These are phyloP conservation scores for Noctilio leporinus DNA, from an alignment of 2,113 vertebrate genomes.

Conservation along the genomic window DNA sequence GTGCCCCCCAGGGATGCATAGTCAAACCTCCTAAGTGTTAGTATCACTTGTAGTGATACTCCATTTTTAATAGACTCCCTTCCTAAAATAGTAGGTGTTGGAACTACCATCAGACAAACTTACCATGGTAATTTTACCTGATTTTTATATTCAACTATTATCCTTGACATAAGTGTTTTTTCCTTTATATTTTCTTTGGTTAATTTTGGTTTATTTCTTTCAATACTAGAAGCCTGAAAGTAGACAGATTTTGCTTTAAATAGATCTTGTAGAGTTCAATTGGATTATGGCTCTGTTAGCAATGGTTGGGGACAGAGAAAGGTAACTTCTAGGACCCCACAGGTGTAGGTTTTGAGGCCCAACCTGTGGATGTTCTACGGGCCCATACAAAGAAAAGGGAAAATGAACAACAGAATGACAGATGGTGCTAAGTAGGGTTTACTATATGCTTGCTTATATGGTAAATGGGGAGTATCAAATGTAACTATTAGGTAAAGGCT, in stretches of 20 bases:
- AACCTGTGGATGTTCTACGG: not conserved
- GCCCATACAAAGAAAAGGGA: not conserved
- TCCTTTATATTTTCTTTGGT: not conserved
- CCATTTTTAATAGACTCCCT: not conserved
- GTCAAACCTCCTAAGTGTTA: not conserved
- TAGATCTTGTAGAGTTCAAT: not conserved
- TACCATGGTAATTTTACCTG: not conserved
- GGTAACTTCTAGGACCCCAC: not conserved
- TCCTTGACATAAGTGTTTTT: not conserved
- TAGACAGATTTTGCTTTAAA: not conserved
- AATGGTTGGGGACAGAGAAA: not conserved
- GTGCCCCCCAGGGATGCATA: not conserved
- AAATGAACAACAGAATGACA: conserved; percentile 8
- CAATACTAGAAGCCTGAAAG: not conserved
- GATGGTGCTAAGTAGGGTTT: not conserved
- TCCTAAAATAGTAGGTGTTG: not conserved
- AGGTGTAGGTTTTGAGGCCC: not conserved
- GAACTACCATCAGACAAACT: not conserved
- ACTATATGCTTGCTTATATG: not conserved
- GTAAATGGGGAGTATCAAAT: not conserved
- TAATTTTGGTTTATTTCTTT: not conserved
- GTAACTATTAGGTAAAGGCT: not conserved
- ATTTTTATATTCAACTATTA: conserved; percentile 16
- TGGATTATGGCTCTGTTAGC: not conserved
- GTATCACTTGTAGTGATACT: not conserved